Base-by-base conservation (phyloP, 2,888 invertebrate species). In the Incurvaria masculella region DNA sequence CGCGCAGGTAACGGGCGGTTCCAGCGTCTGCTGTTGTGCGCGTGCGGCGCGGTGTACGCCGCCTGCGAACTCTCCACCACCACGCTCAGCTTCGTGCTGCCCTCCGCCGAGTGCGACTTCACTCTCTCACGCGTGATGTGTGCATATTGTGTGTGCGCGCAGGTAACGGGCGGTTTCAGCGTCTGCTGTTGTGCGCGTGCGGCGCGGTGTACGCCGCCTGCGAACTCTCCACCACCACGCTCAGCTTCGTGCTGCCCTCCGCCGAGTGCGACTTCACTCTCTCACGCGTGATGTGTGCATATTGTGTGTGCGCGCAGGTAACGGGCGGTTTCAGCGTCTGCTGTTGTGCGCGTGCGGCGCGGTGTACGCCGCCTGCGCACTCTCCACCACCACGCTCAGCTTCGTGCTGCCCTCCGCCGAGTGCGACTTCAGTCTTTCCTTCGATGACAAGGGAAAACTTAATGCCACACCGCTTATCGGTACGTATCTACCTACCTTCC, bases 121-220 rank as follows among this genome's bases (percentile, higher is more conserved):
- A 47, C 68, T 4, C 71, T 84, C 46, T 65, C 74, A n/a, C n/a
- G n/a, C n/a, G n/a, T n/a, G n/a, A n/a, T n/a, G n/a, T n/a, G n/a
- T n/a, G n/a, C n/a, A n/a, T n/a, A n/a, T n/a, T n/a, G n/a, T n/a
- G n/a, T n/a, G n/a, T n/a, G n/a, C n/a, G n/a, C n/a, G n/a, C 66
- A 86, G 87, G 84, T 1, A 82, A 82, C 65, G 87, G 87, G 48
- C 69, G 72, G 54, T 87, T 86, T 66, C 86, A 87, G 64, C 79
- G 78, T 62, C 63, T 81, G 51, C 72, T 87, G 42, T 65, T 87
- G 51, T 65, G 79, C 57, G 76, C 86, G 1, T 85, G 85, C 58
- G 87, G 87, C 2, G 81, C 81, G 45, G 81, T 87, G 52, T 86
- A 86, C 62, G 84, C 86, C 10, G 83, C 85, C 48, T 87, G 87